Evolutionary conservation across 2,113 vertebrate genomes (phyloP).

Genomic region (Oreochromis tanganicae): DNA sequence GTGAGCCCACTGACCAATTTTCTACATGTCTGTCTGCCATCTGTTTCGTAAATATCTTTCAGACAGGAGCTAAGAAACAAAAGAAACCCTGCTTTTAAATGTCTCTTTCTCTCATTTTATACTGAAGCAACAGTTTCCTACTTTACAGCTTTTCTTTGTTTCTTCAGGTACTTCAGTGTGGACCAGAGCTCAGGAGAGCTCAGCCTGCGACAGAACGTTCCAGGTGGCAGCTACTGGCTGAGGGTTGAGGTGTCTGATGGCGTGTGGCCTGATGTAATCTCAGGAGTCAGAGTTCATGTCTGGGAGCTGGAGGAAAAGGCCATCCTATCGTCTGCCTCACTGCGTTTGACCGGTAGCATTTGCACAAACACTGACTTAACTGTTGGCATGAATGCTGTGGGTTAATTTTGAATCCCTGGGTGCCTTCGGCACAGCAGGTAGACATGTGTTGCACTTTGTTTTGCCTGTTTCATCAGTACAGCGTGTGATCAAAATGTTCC

Average conservation of each 20-base stretch:
- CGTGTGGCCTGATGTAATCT: slow-evolving; percentile 82
- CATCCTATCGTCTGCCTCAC: slow-evolving; percentile 76
- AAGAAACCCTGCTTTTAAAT: background rate
- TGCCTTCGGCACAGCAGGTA: background rate
- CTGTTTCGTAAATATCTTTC: background rate
- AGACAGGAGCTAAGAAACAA: background rate
- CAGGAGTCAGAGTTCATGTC: slow-evolving; percentile 78
- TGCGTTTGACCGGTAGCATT: slow-evolving; percentile 77
- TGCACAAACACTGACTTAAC: background rate
- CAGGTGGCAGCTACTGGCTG: slow-evolving; percentile 78
- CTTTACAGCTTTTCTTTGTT: background rate
- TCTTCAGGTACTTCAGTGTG: slow-evolving; percentile 78
- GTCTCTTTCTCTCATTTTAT: background rate
- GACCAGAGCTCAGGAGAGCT: slow-evolving; percentile 81
- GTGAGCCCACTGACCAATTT: slow-evolving; percentile 3
- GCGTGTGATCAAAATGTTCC: background rate
- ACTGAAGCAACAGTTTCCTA: background rate
- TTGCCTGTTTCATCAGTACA: background rate
- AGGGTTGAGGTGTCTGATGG: slow-evolving; percentile 82
- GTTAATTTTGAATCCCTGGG: background rate
- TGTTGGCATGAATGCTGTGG: background rate
- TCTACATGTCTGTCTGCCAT: slow-evolving; percentile 7
- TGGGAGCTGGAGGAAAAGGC: slow-evolving; percentile 78
- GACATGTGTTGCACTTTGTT: background rate
- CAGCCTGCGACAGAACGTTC: slow-evolving; percentile 70